A percentile compares a stretch with the other conserved stretches of the same genome.
Conservation (phyloP, 1,140 invertebrate genomes). For the Drosophila sechellia region DNA sequence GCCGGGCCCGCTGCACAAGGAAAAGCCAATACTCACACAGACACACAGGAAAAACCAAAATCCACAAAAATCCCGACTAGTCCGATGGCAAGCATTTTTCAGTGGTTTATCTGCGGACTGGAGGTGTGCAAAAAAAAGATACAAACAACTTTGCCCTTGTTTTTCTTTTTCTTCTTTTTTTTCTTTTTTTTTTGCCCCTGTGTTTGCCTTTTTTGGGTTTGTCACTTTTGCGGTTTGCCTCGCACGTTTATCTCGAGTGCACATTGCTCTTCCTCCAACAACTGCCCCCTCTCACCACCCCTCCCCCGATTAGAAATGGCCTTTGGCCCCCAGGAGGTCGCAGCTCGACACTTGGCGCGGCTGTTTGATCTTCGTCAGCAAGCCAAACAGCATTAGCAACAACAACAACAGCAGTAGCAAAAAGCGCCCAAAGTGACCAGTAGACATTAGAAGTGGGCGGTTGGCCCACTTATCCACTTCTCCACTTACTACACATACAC, state of each 20-base stretch:
- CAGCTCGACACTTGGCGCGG: slow-evolving; percentile 37
- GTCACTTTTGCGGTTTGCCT: slow-evolving; percentile 75
- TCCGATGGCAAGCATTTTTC: slow-evolving; percentile 52
- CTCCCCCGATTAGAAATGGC: slow-evolving; percentile 9
- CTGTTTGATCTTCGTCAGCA: slow-evolving; percentile 79
- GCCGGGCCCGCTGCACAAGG: slow-evolving; percentile 3
- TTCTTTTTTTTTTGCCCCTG: slow-evolving; percentile 12
- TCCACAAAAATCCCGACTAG: slow-evolving; percentile 37
- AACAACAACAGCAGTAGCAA: slow-evolving; percentile 4
- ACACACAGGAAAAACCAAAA: slow-evolving; percentile 11
- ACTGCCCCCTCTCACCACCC: background rate
- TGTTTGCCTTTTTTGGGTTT: slow-evolving; percentile 63
- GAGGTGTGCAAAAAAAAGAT: slow-evolving; percentile 9
- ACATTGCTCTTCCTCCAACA: slow-evolving; percentile 29
- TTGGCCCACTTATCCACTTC: slow-evolving; percentile 2
- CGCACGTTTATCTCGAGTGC: slow-evolving; percentile 73
- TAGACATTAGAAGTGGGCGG: slow-evolving; percentile 8
- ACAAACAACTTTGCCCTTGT: slow-evolving; percentile 35
- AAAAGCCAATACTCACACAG: slow-evolving; percentile 6
- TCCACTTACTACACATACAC: background rate
- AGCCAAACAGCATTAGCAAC: slow-evolving; percentile 47
- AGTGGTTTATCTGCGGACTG: slow-evolving; percentile 42
- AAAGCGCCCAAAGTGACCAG: slow-evolving; percentile 1
- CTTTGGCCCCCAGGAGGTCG: slow-evolving; percentile 17
- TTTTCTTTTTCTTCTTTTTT: slow-evolving; percentile 21